Conservation (phyloP, 2,797 vertebrate species). For the Numenius phaeopus region DNA sequence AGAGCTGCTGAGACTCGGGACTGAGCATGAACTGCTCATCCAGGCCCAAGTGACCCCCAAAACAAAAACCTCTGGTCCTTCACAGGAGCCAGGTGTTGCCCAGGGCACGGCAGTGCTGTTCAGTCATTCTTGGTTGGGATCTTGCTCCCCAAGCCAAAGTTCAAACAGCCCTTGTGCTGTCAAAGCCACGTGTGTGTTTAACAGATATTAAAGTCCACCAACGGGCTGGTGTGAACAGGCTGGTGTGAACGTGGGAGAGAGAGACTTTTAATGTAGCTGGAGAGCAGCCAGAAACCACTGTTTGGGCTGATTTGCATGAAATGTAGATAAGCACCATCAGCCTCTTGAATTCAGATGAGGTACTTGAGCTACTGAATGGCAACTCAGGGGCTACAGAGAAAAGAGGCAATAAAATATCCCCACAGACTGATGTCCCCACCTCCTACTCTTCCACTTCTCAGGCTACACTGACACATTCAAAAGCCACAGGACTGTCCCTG, state of each 20-base stretch:
- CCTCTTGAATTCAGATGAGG: background rate
- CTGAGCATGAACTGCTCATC: background rate
- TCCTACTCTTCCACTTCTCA: background rate
- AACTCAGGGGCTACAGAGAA: background rate
- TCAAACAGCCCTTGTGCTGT: background rate
- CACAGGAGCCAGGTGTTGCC: background rate
- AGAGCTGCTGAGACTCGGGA: background rate
- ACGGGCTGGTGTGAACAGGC: rapidly evolving
- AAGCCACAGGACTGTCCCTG: background rate
- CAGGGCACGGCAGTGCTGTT: background rate
- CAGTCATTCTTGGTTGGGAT: background rate
- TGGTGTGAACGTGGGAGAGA: background rate
- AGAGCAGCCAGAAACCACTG: background rate
- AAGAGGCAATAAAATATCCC: background rate
- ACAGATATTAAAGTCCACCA: background rate
- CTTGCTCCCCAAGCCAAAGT: background rate
- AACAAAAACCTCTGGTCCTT: background rate
- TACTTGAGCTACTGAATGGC: background rate
- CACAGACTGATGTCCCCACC: background rate
- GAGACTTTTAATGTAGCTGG: background rate
- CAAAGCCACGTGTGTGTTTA: background rate
- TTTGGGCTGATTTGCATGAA: background rate
- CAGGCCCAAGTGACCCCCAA: background rate
- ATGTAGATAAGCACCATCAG: conserved; percentile 3
- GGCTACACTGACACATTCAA: background rate